Conservation (phyloP, 2,113 vertebrate species). For the Sitta europaea region DNA sequence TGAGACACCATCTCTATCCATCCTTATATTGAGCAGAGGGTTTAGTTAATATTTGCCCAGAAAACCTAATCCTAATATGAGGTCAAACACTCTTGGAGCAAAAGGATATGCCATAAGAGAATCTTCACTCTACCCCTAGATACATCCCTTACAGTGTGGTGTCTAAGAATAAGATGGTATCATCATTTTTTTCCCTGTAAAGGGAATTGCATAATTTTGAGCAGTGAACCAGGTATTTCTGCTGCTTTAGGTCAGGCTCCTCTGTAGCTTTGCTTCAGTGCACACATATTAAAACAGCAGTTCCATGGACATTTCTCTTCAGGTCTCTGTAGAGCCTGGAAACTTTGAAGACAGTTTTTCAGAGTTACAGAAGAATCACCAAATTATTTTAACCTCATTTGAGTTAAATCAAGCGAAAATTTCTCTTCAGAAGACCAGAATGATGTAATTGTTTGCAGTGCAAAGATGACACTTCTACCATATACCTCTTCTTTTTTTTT, state of each 20-base stretch:
- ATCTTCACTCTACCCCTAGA: fast-evolving
- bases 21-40: fast-evolving
- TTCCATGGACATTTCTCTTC: not conserved
- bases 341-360: not conserved
- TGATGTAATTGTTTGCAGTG: not conserved
- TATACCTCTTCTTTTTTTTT: not conserved
- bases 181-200: not conserved
- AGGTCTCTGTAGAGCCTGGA: not conserved
- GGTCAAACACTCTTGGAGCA: not conserved
- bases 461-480: not conserved
- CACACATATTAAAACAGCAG: not conserved
- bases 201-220: not conserved
- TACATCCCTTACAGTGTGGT: not conserved
- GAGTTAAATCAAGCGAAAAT: not conserved
- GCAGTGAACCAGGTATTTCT: not conserved
- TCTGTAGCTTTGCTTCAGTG: not conserved
- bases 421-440: not conserved
- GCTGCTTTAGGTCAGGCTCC: not conserved
- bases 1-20: not conserved
- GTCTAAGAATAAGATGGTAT: not conserved
- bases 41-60: not conserved
- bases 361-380: not conserved
- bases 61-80: not conserved
- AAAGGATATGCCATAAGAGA: not conserved
- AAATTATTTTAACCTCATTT: not conserved